phyloP scores from a whole-genome alignment of 1,140 invertebrate genomes.

The Scaptomyza montana region DNA sequence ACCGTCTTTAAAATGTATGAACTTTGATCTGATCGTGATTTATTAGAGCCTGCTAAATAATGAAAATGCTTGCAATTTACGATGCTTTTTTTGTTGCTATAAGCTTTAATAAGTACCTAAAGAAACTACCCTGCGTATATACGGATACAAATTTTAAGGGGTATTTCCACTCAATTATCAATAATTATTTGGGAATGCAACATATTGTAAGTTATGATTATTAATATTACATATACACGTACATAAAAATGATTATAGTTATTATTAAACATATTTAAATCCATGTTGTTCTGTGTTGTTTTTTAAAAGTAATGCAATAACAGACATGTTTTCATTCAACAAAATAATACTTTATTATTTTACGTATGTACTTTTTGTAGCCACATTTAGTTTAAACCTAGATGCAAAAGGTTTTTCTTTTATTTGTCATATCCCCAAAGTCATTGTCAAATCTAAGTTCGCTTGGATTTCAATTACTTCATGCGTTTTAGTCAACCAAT shows the following conservation, averaged over 20 bases:
- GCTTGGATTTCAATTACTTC: no score
- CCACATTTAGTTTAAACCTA: no score
- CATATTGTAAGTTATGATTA: slow-evolving; percentile 43
- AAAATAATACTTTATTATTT: neutral
- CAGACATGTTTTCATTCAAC: neutral
- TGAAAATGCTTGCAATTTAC: slow-evolving; percentile 15
- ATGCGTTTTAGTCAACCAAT: no score
- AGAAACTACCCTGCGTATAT: slow-evolving; percentile 18
- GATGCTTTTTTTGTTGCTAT: slow-evolving; percentile 20
- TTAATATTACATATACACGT: slow-evolving; percentile 9
- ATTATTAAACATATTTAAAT: slow-evolving; percentile 34
- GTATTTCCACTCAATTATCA: slow-evolving; percentile 15
- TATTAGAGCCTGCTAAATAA: slow-evolving; percentile 15
- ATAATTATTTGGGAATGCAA: slow-evolving; percentile 16
- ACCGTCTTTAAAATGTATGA: neutral
- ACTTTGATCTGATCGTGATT: slow-evolving; percentile 24
- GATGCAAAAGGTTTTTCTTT: neutral
- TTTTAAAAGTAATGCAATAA: neutral
- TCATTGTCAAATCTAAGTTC: no score
- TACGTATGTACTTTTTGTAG: neutral
- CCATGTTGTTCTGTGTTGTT: neutral
- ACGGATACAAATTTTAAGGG: slow-evolving; percentile 15
- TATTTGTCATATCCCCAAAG: no score
- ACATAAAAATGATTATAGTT: slow-evolving; percentile 32
- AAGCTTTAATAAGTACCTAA: slow-evolving; percentile 39